Evolutionary conservation across 2,797 vertebrate species (phyloP).

Genomic region (Lutjanus argentimaculatus): DNA sequence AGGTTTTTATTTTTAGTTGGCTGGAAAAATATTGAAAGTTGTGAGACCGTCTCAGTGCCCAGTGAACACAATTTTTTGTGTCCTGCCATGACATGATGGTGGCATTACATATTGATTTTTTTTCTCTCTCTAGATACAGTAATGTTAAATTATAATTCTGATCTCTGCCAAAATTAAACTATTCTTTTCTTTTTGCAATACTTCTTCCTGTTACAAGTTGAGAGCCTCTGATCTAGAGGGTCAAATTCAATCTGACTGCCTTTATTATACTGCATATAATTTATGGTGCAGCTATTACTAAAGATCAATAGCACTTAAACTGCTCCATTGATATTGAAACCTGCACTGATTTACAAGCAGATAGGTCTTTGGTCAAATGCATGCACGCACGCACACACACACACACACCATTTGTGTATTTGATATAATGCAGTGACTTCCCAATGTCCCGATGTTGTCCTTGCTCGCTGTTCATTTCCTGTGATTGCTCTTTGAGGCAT

Average conservation of each 20-base stretch:
- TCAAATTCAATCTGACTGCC: constrained; percentile 71
- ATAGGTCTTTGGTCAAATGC: constrained; percentile 61
- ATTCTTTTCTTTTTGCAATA: constrained; percentile 26
- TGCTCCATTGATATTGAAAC: constrained; percentile 82
- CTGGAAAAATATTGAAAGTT: constrained; percentile 4
- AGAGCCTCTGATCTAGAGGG: constrained; percentile 57
- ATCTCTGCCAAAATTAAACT: constrained; percentile 14
- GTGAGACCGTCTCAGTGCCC: not conserved
- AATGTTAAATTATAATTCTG: constrained; percentile 20
- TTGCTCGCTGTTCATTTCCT: constrained; percentile 59
- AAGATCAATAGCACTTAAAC: constrained; percentile 85
- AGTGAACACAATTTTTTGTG: not conserved
- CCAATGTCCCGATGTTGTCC: constrained; percentile 36
- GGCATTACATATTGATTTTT: not conserved
- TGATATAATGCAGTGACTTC: constrained; percentile 56
- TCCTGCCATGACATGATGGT: not conserved
- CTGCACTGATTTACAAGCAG: constrained; percentile 82
- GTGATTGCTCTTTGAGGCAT: constrained; percentile 48
- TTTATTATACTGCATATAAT: constrained; percentile 79
- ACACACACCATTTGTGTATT: constrained; percentile 40
- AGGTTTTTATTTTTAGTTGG: constrained; percentile 5
- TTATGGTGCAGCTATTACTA: constrained; percentile 81
- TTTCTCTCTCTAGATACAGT: not conserved
- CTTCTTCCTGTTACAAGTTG: constrained; percentile 57
- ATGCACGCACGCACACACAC: constrained; percentile 37